Percentiles rank a stretch among this genome's conserved stretches.
Evolutionary conservation across 2,888 invertebrate genomes (phyloP).

Genomic region (Perithous albicinctus): DNA sequence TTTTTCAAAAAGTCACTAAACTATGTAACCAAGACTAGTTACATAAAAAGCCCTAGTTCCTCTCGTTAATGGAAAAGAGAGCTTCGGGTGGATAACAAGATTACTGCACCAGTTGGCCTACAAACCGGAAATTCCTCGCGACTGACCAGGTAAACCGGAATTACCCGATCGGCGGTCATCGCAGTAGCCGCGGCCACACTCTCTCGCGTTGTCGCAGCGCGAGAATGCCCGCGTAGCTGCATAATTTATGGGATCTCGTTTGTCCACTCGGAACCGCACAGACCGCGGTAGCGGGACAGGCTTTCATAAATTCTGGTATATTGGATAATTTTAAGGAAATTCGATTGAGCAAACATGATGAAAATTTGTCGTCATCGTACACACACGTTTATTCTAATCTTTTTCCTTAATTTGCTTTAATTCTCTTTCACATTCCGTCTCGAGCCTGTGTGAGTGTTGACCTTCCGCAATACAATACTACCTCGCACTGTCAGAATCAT

Average conservation of each 20-base stretch:
- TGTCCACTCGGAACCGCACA: conserved; percentile 27
- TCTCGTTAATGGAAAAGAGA: conserved; percentile 21
- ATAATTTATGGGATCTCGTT: conserved; percentile 58
- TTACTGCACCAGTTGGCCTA: conserved; percentile 58
- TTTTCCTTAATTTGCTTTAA: conserved; percentile 6
- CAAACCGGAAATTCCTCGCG: conserved; percentile 62
- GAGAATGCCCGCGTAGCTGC: conserved; percentile 39
- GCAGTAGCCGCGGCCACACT: conserved; percentile 29
- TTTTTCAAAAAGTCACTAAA: too few species aligned
- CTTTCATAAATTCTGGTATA: conserved; percentile 40
- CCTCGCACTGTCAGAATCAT: conserved; percentile 4
- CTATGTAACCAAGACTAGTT: too few species aligned
- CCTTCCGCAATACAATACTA: conserved; percentile 52
- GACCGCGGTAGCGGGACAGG: neutral
- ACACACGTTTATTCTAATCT: neutral
- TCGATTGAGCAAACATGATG: conserved; percentile 25
- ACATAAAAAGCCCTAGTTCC: neutral
- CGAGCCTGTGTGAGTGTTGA: conserved; percentile 13
- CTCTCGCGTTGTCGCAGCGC: conserved; percentile 6
- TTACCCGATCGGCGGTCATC: conserved; percentile 50
- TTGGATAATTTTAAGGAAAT: conserved; percentile 35
- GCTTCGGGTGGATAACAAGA: neutral
- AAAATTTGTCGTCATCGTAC: conserved; percentile 34
- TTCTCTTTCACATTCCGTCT: conserved; percentile 27
- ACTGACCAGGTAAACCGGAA: conserved; percentile 54